Evolutionary conservation across 2,888 invertebrate genomes (phyloP).

Genomic region (Eudemis profundana): DNA sequence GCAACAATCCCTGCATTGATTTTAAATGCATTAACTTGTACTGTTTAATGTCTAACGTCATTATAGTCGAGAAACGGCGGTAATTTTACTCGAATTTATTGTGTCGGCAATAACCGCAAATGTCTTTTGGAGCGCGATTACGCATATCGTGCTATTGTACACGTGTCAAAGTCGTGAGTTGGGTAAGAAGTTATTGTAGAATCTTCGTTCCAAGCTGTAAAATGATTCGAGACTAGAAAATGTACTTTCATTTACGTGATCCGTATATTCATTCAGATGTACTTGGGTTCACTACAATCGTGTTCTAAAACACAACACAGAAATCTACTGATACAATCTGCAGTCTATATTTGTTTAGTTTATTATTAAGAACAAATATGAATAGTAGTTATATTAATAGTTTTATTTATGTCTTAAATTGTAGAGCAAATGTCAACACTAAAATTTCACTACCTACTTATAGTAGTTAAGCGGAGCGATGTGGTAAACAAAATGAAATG

Average conservation of each 20-base stretch:
- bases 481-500: too few species aligned
- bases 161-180: conserved; percentile 44
- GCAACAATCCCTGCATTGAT: conserved; percentile 53
- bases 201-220: conserved; percentile 9
- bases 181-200: conserved; percentile 30
- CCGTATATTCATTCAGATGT: too few species aligned
- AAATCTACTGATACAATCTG: too few species aligned
- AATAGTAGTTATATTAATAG: too few species aligned
- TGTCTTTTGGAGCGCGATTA: conserved; percentile 30
- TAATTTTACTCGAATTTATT: conserved; percentile 35
- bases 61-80: conserved; percentile 46
- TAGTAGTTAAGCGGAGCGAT: too few species aligned
- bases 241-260: background rate
- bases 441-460: too few species aligned
- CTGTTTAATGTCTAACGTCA: conserved; percentile 65
- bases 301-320: too few species aligned
- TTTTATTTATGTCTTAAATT: too few species aligned
- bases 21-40: conserved; percentile 63
- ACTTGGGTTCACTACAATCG: too few species aligned
- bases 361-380: too few species aligned
- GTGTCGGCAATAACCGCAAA: conserved; percentile 42
- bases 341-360: too few species aligned
- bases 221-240: conserved; percentile 8
- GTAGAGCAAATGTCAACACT: too few species aligned
- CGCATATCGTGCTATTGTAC: conserved; percentile 31